phyloP scores from a whole-genome alignment of 1,140 invertebrate genomes.

The Harpegnathos saltator region DNA sequence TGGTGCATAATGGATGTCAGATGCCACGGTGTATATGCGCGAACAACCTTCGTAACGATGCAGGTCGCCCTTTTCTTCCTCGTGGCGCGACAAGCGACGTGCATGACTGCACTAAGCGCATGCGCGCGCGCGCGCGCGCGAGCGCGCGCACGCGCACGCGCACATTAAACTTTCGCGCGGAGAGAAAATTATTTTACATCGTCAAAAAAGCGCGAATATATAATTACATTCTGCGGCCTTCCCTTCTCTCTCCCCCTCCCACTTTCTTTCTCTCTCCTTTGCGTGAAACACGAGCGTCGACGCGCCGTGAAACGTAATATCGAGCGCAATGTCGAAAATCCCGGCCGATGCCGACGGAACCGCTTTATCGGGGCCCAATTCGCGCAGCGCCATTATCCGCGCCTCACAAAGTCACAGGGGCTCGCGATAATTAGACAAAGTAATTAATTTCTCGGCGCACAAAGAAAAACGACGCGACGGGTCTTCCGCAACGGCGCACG shows the following conservation, averaged over 20 bases:
- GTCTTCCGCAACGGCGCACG: background rate
- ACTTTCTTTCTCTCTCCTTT: too few relatives aligned
- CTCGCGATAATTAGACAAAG: conserved; percentile 33
- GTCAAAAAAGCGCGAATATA: background rate
- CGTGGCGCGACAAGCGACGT: background rate
- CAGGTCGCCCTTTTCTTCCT: conserved; percentile 14
- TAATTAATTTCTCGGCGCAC: conserved; percentile 39
- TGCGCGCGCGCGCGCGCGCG: background rate
- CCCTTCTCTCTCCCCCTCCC: too few relatives aligned
- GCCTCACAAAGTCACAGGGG: background rate
- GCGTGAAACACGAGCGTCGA: background rate
- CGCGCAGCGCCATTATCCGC: background rate
- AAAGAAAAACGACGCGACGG: conserved; percentile 33
- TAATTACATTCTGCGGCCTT: background rate
- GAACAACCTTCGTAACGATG: conserved; percentile 65
- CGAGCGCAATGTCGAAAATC: background rate
- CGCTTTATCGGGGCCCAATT: conserved; percentile 9
- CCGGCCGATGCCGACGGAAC: background rate
- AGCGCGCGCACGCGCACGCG: background rate
- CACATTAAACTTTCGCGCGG: background rate
- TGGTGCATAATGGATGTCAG: conserved; percentile 65
- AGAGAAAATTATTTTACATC: conserved; percentile 30
- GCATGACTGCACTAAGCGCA: conserved; percentile 15
- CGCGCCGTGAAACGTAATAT: background rate
- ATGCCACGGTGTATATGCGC: conserved; percentile 31